A percentile compares a stretch with the other conserved stretches of the same genome.
Evolutionary conservation across 2,113 vertebrate genomes (phyloP).

Genomic region (mouse (Mus musculus)): DNA sequence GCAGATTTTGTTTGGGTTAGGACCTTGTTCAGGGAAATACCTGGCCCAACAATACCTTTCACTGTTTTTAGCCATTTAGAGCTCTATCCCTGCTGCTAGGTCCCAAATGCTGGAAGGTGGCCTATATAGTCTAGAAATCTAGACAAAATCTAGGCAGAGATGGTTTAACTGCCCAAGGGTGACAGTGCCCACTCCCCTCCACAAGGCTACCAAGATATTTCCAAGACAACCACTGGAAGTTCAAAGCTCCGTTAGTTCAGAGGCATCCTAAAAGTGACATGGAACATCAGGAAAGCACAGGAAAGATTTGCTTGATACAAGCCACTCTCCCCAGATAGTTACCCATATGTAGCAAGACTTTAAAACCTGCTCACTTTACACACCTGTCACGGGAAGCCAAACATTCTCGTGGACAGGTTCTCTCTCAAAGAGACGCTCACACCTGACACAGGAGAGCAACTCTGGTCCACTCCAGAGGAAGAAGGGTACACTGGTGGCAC

Average conservation of each 20-base stretch:
- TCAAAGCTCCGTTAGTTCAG: neutral
- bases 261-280: neutral
- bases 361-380: neutral
- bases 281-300: neutral
- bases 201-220: neutral
- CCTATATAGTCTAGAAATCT: neutral
- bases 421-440: neutral
- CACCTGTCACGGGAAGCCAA: neutral
- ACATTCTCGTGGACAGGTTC: neutral
- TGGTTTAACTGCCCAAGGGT: too few species aligned
- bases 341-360: neutral
- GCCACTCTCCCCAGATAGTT: neutral
- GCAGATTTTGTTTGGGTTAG: too few species aligned
- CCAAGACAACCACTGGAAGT: too few species aligned
- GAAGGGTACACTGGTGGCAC: neutral
- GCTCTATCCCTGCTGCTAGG: neutral
- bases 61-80: neutral
- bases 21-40: neutral
- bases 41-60: neutral
- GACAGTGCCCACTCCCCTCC: neutral
- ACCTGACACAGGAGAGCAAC: too few species aligned
- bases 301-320: neutral
- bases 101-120: neutral
- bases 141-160: neutral
- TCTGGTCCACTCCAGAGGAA: neutral